Evolutionary conservation across 2,888 invertebrate genomes (phyloP).

Genomic region (Horisme vitalbata): DNA sequence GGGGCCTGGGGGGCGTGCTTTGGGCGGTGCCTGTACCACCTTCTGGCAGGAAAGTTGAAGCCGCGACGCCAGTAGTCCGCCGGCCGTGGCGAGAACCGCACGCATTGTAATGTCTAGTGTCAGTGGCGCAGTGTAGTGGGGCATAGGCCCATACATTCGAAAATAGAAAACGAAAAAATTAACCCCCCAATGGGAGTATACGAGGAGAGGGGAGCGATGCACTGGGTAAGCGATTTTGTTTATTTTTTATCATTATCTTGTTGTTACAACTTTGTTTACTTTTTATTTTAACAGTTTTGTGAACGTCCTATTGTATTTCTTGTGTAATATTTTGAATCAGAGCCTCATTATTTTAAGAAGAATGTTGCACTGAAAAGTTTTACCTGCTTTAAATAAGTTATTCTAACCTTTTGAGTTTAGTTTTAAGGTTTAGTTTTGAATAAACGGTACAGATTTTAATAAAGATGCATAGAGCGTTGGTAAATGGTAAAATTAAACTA

Average conservation of each 20-base stretch:
- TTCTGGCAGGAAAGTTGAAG: slow-evolving; percentile 38
- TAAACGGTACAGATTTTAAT: too few species aligned
- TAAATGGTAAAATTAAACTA: too few species aligned
- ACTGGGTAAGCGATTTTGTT: slow-evolving; percentile 87
- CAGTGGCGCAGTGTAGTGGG: slow-evolving; percentile 76
- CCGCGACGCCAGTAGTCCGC: slow-evolving; percentile 45
- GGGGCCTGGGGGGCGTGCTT: slow-evolving; percentile 49
- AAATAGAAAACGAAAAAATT: slow-evolving; percentile 79
- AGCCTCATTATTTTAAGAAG: not conserved
- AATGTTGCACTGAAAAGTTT: too few species aligned
- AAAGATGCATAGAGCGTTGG: too few species aligned
- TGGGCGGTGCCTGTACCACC: slow-evolving; percentile 38
- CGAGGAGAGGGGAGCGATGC: slow-evolving; percentile 95
- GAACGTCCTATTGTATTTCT: not conserved
- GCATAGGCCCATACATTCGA: slow-evolving; percentile 77
- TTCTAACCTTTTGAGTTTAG: too few species aligned
- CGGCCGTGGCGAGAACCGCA: slow-evolving; percentile 69
- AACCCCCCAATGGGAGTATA: slow-evolving; percentile 95
- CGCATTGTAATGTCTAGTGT: slow-evolving; percentile 61
- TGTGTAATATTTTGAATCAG: not conserved
- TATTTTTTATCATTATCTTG: slow-evolving; percentile 6
- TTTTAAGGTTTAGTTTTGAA: too few species aligned
- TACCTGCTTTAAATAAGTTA: too few species aligned
- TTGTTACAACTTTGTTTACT: slow-evolving; percentile 9
- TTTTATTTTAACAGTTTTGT: slow-evolving; percentile 2